phyloP scores from a whole-genome alignment of 2,797 vertebrate genomes.

The Periparus ater region DNA sequence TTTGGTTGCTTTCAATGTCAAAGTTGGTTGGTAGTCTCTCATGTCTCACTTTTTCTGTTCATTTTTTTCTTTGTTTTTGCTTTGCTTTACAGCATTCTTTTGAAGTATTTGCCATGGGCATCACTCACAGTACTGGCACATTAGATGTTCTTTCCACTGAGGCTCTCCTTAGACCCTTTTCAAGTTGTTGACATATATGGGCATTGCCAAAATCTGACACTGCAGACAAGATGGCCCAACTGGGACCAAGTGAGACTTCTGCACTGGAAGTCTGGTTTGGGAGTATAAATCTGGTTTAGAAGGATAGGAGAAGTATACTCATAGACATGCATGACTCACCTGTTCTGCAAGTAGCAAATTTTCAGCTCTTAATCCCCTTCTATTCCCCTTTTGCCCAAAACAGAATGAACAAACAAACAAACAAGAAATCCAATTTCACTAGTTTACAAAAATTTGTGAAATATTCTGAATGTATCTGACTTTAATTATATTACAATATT shows the following conservation, averaged over 20 bases:
- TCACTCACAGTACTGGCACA: neutral
- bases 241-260: neutral
- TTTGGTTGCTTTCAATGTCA: neutral
- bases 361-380: neutral
- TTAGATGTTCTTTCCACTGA: neutral
- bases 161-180: neutral
- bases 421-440: neutral
- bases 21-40: neutral
- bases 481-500: neutral
- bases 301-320: neutral
- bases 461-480: neutral
- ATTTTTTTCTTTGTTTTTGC: neutral
- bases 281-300: neutral
- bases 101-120: neutral
- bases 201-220: neutral
- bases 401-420: neutral
- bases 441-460: neutral
- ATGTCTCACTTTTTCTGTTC: neutral
- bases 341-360: neutral
- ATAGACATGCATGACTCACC: neutral
- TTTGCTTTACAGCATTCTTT: neutral
- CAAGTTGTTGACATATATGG: neutral
- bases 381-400: neutral
- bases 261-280: neutral
- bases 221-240: neutral